These are phyloP conservation scores for Enteromius paludinosus DNA, from an alignment of 2,797 vertebrate species.

Conservation along the genomic window DNA sequence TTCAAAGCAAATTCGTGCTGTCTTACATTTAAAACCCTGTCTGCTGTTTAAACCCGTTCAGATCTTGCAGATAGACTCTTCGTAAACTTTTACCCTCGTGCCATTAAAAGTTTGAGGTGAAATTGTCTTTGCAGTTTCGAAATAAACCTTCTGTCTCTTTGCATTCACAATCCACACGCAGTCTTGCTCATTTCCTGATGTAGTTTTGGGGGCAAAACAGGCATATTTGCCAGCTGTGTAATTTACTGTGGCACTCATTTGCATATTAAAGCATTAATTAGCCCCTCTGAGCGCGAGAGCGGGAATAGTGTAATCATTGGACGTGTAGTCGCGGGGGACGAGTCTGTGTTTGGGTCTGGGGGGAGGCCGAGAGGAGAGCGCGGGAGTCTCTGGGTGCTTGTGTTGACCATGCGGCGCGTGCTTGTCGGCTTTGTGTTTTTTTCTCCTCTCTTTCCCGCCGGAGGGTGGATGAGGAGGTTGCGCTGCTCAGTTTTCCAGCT, in stretches of 20 bases:
- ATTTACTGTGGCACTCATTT: constrained; percentile 96
- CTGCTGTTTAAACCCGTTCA: not conserved
- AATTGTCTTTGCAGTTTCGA: constrained; percentile 31
- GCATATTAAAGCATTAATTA: constrained; percentile 99
- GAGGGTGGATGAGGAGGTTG: constrained; percentile 68
- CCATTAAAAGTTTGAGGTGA: constrained; percentile 47
- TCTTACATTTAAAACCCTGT: not conserved
- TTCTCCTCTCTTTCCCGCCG: constrained; percentile 49
- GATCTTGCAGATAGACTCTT: constrained; percentile 13
- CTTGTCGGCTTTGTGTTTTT: constrained; percentile 77
- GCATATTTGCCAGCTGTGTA: constrained; percentile 98
- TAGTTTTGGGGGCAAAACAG: constrained; percentile 89
- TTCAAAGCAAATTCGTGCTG: not conserved
- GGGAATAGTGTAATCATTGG: constrained; percentile 86
- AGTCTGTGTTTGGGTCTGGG: constrained; percentile 66
- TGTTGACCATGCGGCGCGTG: constrained; percentile 76
- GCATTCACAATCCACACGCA: constrained; percentile 67
- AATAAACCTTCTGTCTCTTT: constrained; percentile 66
- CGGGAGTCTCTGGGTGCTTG: constrained; percentile 74
- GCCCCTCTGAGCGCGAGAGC: constrained; percentile 92
- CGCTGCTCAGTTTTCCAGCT: constrained; percentile 71
- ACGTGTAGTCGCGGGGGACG: constrained; percentile 71
- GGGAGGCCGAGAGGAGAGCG: constrained; percentile 65
- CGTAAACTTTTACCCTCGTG: constrained; percentile 43
- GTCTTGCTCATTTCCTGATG: constrained; percentile 77